Evolutionary conservation across 2,888 invertebrate genomes (phyloP).

Genomic region (Orthonevra nobilis): DNA sequence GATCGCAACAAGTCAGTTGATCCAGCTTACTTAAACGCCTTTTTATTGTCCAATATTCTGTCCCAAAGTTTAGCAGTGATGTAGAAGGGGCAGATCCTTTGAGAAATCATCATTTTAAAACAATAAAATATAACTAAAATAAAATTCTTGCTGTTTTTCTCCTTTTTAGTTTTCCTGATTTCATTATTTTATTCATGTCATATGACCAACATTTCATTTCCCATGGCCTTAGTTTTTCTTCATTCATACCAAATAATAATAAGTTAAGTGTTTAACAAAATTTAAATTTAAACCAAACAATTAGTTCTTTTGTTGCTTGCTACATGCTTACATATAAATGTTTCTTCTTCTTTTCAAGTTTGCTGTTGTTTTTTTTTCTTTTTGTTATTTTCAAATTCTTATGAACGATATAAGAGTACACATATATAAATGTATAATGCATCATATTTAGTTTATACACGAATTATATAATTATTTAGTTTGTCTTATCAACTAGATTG

Average conservation of each 20-base stretch:
- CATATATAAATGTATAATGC: conserved; percentile 55
- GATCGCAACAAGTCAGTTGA: no score
- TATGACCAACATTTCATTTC: conserved; percentile 37
- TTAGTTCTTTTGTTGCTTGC: conserved; percentile 38
- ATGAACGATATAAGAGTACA: conserved; percentile 47
- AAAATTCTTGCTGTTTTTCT: conserved; percentile 44
- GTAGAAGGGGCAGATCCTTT: no score
- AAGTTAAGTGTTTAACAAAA: conserved; percentile 52
- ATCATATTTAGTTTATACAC: conserved; percentile 35
- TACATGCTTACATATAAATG: conserved; percentile 47
- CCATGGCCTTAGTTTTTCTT: conserved; percentile 28
- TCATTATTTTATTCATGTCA: conserved; percentile 57
- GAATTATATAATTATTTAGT: conserved; percentile 41
- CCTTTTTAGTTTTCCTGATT: conserved; percentile 59
- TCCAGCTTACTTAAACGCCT: no score
- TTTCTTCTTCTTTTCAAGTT: no score
- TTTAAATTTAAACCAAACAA: conserved; percentile 32
- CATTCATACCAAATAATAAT: conserved; percentile 53
- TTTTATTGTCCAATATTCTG: no score
- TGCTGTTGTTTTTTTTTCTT: no score
- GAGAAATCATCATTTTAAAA: no score
- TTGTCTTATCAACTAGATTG: conserved; percentile 35
- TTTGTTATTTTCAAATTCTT: conserved; percentile 22
- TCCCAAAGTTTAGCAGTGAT: no score
- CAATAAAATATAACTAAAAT: no score